These are phyloP conservation scores for Potorous gilbertii DNA, from an alignment of 2,797 vertebrate genomes.

Conservation along the genomic window DNA sequence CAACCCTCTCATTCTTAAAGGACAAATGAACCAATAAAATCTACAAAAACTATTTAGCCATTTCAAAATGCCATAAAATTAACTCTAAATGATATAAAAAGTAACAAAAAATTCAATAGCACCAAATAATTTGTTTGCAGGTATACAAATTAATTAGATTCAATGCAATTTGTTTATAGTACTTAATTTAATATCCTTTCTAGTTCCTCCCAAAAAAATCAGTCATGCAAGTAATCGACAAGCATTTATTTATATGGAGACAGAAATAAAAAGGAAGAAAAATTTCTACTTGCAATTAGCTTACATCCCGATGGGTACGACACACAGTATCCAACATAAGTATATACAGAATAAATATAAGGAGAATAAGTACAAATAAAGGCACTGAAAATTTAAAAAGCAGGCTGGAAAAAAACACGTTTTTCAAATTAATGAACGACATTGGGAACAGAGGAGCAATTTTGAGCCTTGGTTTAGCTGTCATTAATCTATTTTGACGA, in stretches of 20 bases:
- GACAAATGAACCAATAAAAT: background rate
- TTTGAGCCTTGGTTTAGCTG: background rate
- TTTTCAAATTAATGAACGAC: background rate
- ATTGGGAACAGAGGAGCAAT: background rate
- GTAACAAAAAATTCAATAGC: background rate
- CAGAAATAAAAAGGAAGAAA: background rate
- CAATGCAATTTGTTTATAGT: background rate
- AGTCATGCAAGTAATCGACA: background rate
- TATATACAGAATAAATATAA: background rate
- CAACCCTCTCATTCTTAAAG: background rate
- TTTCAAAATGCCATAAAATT: background rate
- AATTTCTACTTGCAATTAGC: background rate
- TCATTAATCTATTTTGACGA: background rate
- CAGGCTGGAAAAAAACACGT: background rate
- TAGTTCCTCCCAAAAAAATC: background rate
- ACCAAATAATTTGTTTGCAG: background rate
- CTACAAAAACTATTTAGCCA: background rate
- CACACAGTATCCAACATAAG: background rate
- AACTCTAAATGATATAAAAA: background rate
- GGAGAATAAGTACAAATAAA: background rate
- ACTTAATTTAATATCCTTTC: background rate
- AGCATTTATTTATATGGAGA: background rate
- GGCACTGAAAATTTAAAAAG: background rate
- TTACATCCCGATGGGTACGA: background rate
- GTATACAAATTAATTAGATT: background rate